A percentile compares a stretch with the other conserved stretches of the same genome.
Evolutionary conservation across 2,113 vertebrate species (phyloP).

Genomic region (Oceanodroma tethys): DNA sequence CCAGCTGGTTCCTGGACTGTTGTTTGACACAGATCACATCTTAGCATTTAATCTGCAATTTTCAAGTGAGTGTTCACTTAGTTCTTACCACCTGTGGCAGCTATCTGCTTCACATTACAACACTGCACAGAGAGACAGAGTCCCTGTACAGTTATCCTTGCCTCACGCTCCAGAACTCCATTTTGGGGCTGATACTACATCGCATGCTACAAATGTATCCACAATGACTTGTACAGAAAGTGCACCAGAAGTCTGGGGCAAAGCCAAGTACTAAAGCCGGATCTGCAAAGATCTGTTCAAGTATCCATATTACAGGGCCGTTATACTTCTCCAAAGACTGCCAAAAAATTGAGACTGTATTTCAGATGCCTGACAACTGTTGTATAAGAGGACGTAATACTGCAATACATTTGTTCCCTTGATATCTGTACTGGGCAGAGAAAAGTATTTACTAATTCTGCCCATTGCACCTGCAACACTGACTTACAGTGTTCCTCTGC

Average conservation of each 20-base stretch:
- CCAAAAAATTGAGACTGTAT: neutral
- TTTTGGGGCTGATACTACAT: neutral
- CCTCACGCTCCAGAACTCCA: neutral
- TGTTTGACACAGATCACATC: neutral
- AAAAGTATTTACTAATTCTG: neutral
- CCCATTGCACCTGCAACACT: neutral
- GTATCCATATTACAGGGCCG: neutral
- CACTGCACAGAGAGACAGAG: neutral
- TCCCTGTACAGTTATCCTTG: neutral
- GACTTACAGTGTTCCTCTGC: neutral
- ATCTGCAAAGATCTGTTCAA: neutral
- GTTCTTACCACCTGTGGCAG: neutral
- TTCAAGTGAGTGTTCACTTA: neutral
- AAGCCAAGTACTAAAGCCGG: neutral
- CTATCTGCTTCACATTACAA: neutral
- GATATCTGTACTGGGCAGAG: neutral
- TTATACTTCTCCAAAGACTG: neutral
- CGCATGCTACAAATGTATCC: neutral
- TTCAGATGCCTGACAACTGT: neutral
- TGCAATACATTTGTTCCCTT: neutral
- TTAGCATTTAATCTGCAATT: neutral
- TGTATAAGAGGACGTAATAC: neutral
- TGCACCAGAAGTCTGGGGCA: neutral
- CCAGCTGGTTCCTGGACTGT: neutral
- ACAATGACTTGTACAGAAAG: neutral